These are phyloP conservation scores for Tyrophagus putrescentiae DNA, from an alignment of 1,140 invertebrate genomes.

Conservation along the genomic window DNA sequence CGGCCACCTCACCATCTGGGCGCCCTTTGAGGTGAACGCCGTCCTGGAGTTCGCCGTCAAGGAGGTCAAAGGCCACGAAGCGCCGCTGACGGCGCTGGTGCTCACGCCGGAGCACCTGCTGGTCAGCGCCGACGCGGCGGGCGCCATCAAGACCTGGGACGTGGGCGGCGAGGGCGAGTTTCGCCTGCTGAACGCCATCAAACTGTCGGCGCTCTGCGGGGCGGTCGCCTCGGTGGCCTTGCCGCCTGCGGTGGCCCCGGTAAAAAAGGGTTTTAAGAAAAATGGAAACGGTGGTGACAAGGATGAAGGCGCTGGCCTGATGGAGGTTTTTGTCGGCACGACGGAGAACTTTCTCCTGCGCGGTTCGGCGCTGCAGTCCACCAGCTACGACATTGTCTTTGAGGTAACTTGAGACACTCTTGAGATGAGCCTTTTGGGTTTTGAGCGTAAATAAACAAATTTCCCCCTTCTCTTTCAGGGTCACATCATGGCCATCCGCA, in stretches of 20 bases:
- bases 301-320: constrained; percentile 58
- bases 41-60: constrained; percentile 37
- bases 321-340: constrained; percentile 80
- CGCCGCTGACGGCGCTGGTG: constrained; percentile 20
- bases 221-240: background rate
- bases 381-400: constrained; percentile 47
- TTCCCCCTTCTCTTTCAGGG: constrained; percentile 42
- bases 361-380: constrained; percentile 66
- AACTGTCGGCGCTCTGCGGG: constrained; percentile 8
- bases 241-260: too few relatives aligned
- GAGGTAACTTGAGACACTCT: constrained; percentile 42
- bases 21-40: constrained; percentile 58
- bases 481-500: constrained; percentile 76
- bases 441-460: background rate
- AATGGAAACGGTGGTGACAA: too few relatives aligned
- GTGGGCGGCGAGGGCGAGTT: constrained; percentile 4
- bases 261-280: too few relatives aligned
- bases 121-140: constrained; percentile 15
- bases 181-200: constrained; percentile 16
- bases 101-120: constrained; percentile 1
- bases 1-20: constrained; percentile 84
- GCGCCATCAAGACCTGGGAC: constrained; percentile 19
- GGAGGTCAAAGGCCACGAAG: constrained; percentile 32
- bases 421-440: background rate
- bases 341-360: constrained; percentile 81